These are phyloP conservation scores for Mystacornis crossleyi DNA, from an alignment of 2,113 vertebrate genomes.

Conservation along the genomic window DNA sequence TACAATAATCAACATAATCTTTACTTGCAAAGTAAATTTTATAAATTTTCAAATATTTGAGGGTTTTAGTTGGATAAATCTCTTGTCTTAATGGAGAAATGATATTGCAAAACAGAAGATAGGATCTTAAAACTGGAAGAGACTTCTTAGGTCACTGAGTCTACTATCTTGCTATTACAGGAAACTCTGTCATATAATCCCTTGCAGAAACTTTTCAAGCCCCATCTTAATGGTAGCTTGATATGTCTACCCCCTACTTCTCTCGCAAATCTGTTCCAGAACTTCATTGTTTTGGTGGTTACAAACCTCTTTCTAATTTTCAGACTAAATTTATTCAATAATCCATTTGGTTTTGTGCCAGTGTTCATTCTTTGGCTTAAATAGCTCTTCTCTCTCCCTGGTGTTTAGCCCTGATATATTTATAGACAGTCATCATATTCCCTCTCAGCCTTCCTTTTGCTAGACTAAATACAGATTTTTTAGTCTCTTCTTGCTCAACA, in stretches of 20 bases:
- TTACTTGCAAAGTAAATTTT: neutral
- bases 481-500: neutral
- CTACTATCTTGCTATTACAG: conserved; percentile 53
- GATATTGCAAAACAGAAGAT: neutral
- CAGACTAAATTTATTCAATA: conserved; percentile 24
- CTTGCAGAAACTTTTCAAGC: conserved; percentile 21
- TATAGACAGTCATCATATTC: conserved; percentile 53
- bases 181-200: conserved; percentile 58
- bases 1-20: neutral
- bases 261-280: conserved; percentile 32
- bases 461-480: conserved; percentile 12
- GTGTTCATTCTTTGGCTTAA: conserved; percentile 27
- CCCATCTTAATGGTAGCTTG: conserved; percentile 29
- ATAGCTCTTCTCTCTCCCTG: conserved; percentile 19
- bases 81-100: neutral
- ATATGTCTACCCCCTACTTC: conserved; percentile 22
- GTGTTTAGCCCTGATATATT: conserved; percentile 48
- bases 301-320: conserved; percentile 18
- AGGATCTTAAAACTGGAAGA: neutral
- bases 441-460: conserved; percentile 44
- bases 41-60: neutral
- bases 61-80: neutral
- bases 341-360: conserved; percentile 22
- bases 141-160: neutral
- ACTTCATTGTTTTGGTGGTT: conserved; percentile 21